Conservation (phyloP, 2,797 vertebrate species). For the Hemibagrus guttatus region DNA sequence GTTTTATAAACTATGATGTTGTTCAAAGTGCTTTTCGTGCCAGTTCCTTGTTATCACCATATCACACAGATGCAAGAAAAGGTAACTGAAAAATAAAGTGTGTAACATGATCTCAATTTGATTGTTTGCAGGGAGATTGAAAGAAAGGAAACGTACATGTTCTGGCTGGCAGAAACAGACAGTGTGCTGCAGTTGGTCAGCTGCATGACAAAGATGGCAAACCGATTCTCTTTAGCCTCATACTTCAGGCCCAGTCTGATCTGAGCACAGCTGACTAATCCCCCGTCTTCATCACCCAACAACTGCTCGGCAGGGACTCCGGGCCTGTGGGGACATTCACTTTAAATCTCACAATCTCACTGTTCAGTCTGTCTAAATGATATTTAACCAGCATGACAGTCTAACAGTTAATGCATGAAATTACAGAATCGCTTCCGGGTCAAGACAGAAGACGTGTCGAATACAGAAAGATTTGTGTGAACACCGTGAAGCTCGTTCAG, state of each 20-base stretch:
- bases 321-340: conserved; percentile 66
- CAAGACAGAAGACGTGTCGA: not conserved
- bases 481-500: not conserved
- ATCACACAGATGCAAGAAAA: not conserved
- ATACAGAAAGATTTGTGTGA: not conserved
- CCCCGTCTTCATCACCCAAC: conserved; percentile 76
- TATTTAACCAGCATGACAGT: not conserved
- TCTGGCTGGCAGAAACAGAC: conserved; percentile 79
- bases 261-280: conserved; percentile 77
- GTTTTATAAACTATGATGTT: too few species aligned
- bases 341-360: not conserved
- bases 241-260: conserved; percentile 91
- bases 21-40: too few species aligned
- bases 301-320: conserved; percentile 76
- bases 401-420: not conserved
- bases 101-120: not conserved
- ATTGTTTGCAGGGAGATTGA: not conserved
- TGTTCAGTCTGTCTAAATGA: not conserved
- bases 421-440: not conserved
- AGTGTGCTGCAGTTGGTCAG: conserved; percentile 83
- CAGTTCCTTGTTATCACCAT: not conserved
- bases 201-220: conserved; percentile 85
- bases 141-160: conserved; percentile 77
- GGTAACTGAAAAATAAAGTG: not conserved
- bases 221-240: conserved; percentile 86